Base-by-base conservation (phyloP, 2,797 vertebrate species). In the Myiotriccus ornatus region DNA sequence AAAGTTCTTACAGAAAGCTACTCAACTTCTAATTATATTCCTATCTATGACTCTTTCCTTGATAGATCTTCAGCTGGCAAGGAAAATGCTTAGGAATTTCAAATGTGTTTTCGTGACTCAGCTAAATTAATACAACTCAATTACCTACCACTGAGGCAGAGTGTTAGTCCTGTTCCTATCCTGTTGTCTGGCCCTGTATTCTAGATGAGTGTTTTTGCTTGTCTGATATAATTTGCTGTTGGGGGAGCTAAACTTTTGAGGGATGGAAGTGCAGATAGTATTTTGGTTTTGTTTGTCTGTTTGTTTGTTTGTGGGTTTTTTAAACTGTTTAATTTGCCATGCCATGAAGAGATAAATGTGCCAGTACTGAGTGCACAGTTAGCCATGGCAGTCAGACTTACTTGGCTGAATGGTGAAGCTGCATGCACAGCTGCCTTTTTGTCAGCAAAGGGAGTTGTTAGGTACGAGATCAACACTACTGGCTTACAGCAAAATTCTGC, bases 281-380 rank as follows among this genome's bases (percentile, higher is more conserved):
- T 6, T 60, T 68, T 28, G 52, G 9, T 35, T 27, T 46, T 35
- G 47, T 49, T 65, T n/a, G 4, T 17, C 46, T 24, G 25, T 39
- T 23, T 39, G 14, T 17, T 30, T 62, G 34, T n/a, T n/a, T n/a
- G n/a, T n/a, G 14, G 10, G 6, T 77, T 79, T 85, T 41, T 15
- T 2, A 27, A 25, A 5, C 9, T 25, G 5, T 32, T 65, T 28
- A 19, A 6, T 73, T 89, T 77, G 47, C 39, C 0, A 0, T 53
- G 17, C 34, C 6, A 5, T 32, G 39, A 80, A 28, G 9, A 70
- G 56, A 17, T 56, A 43, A 50, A 79, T 4, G 2, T 30, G 23
- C 19, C 2, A 3, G 24, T 17, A 7, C 52, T 32, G 67, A 65
- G 55, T 28, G 55, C 16, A 9, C 30, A 62, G 43, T 77, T 76